Evolutionary conservation across 2,888 invertebrate species (phyloP).

Genomic region (Holacanthella duospinosa): DNA sequence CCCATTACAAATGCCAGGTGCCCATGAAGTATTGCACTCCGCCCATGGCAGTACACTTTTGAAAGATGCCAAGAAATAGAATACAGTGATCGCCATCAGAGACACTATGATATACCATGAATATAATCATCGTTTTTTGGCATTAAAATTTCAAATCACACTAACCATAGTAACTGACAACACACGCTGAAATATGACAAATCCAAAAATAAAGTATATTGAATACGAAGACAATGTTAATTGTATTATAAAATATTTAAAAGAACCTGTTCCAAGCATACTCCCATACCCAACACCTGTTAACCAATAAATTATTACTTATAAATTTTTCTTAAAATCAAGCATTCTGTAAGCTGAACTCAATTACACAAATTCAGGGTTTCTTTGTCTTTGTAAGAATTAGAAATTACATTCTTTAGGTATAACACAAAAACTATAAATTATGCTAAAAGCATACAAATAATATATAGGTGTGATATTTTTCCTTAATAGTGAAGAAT

Average conservation of each 20-base stretch:
- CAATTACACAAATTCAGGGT: too few relatives aligned
- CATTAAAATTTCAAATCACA: neutral
- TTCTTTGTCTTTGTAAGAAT: too few relatives aligned
- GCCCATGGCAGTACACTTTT: conserved; percentile 62
- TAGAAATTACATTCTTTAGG: too few relatives aligned
- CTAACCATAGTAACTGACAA: conserved; percentile 59
- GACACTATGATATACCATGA: neutral
- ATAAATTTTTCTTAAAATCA: conserved; percentile 1
- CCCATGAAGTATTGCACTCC: conserved; percentile 53
- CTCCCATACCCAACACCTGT: conserved; percentile 45
- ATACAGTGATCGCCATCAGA: conserved; percentile 61
- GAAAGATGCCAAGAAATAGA: conserved; percentile 62
- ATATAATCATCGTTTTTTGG: neutral
- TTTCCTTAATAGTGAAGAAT: too few relatives aligned
- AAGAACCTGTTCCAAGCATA: conserved; percentile 40
- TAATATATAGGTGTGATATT: too few relatives aligned
- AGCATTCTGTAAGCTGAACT: too few relatives aligned
- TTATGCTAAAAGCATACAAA: too few relatives aligned
- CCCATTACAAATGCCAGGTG: conserved; percentile 10
- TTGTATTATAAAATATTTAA: conserved; percentile 39
- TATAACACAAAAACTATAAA: too few relatives aligned
- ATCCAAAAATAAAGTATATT: too few relatives aligned
- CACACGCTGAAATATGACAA: conserved; percentile 44
- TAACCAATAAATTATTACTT: conserved; percentile 3
- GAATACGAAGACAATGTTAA: too few relatives aligned